Evolutionary conservation across 2,888 invertebrate genomes (phyloP), one percentile per base, ranked within the genome.

Genomic region (Celastrina argiolus): DNA sequence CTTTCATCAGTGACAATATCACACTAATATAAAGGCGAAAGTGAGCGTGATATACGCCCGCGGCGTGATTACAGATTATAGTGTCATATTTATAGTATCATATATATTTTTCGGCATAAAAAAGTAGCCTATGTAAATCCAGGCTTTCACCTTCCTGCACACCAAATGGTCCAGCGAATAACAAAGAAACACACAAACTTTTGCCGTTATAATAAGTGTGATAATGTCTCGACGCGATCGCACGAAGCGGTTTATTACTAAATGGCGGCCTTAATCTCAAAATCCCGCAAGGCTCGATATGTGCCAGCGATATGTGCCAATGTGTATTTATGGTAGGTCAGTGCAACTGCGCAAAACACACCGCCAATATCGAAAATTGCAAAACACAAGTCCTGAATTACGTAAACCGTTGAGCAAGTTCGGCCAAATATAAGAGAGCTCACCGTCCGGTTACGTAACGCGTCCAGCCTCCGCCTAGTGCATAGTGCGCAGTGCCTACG

Each of bases 301-400:
- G 34, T 18, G 34, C 61, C 36, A 34, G 61, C 12, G 41, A 65
- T 26, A 31, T 65, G 41, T 65, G 65, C 58, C 58, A 65, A 65
- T 31, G 58, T 36, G 22, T 59, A 59, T 72, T 73, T 74, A 74
- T 73, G 75, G 76, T 77, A 75, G 80, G 77, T 78, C 81, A 77
- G 74, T 76, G 70, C 74, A 78, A 73, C 78, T 81, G 80, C 80
- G 80, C 78, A 77, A 74, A 80, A 79, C 74, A 80, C 79, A 77
- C 81, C 82, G 78, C 80, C 82, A 84, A 84, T 82, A 84, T 81
- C 78, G 75, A 78, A 82, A 81, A 87, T 88, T 87, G 83, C 88
- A 84, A 88, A 85, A 89, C 77, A 70, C 76, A 81, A 82, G 84
- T 89, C 89, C 89, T 86, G 81, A 80, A 78, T 90, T 89, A 81